A percentile compares a stretch with the other conserved stretches of the same genome.
Conservation (phyloP, 2,797 vertebrate genomes). For the Salarias fasciatus region DNA sequence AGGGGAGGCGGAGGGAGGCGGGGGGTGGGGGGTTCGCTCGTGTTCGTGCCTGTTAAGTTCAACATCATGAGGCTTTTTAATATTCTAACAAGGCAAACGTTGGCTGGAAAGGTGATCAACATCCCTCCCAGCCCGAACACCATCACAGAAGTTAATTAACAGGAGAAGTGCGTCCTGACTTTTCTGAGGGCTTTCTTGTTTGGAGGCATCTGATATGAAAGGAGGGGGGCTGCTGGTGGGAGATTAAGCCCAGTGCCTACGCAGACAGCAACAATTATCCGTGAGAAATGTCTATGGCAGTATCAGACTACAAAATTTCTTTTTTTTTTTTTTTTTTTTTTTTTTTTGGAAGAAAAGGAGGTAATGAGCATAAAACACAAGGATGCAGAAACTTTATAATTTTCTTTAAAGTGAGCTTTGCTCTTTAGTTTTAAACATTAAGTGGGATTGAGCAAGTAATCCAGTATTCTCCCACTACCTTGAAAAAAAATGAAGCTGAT, state of each 20-base stretch:
- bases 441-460: neutral
- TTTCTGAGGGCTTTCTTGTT: conserved; percentile 2
- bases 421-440: conserved; percentile 26
- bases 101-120: conserved; percentile 44
- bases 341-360: conserved; percentile 19
- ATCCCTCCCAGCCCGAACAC: conserved; percentile 39
- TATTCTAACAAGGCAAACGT: conserved; percentile 44
- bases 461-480: too few species aligned
- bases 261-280: conserved; percentile 6
- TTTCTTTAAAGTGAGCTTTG: neutral
- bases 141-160: conserved; percentile 67
- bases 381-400: conserved; percentile 13
- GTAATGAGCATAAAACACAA: conserved; percentile 6
- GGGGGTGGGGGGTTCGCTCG: conserved; percentile 8
- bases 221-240: conserved; percentile 9
- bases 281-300: conserved; percentile 8
- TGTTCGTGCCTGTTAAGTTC: conserved; percentile 15
- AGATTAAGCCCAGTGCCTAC: conserved; percentile 4
- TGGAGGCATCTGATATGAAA: conserved; percentile 1
- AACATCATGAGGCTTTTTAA: conserved; percentile 54
- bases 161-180: conserved; percentile 28
- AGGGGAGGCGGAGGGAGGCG: conserved; percentile 1
- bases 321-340: conserved; percentile 30
- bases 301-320: neutral
- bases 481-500: too few species aligned